Base-by-base conservation (phyloP, 1,140 invertebrate species). In the Cryptotermes secundus region DNA sequence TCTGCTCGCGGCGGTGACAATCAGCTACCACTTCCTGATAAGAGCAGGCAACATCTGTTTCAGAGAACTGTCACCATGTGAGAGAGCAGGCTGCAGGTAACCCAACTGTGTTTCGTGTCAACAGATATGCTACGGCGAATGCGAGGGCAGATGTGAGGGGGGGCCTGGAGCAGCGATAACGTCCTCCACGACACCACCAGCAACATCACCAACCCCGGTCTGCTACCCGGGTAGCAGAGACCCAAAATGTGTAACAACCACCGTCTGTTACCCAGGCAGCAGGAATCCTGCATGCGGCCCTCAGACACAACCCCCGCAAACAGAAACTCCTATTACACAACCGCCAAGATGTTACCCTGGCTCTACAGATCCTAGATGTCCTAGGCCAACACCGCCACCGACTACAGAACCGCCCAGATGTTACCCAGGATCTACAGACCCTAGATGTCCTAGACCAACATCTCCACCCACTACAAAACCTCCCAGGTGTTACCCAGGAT, bases 81-180 rank as follows among this genome's bases (percentile, higher is more conserved):
- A n/a, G n/a, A n/a, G n/a, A n/a, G n/a, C n/a, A n/a, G n/a, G n/a
- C n/a, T n/a, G n/a, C n/a, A n/a, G n/a, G n/a, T n/a, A n/a, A n/a
- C n/a, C n/a, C n/a, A n/a, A n/a, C n/a, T n/a, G n/a, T 49, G 22
- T 49, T 49, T 19, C 12, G 22, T 22, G 1, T 19, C 0, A 49
- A 81, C 85, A 88, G 87, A 85, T 91, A 10, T 91, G 90, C 82
- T 87, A 87, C 72, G 89, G 89, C 14, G 83, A 87, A 81, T 91
- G 90, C 84, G 86, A 88, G 53, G 86, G 88, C 35, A 36, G 85
- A 49, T 86, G 88, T 79, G 79, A 72, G 38, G 81, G 80, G 22
- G 81, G 81, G n/a, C 82, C 80, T 10, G 53, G 35, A 72, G 35
- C 82, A 36, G 85, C 83, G 24, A 59, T 42, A 3, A 53, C 45